Evolutionary conservation across 2,113 vertebrate species (phyloP).

Genomic region (Dendrocopos noguchii): DNA sequence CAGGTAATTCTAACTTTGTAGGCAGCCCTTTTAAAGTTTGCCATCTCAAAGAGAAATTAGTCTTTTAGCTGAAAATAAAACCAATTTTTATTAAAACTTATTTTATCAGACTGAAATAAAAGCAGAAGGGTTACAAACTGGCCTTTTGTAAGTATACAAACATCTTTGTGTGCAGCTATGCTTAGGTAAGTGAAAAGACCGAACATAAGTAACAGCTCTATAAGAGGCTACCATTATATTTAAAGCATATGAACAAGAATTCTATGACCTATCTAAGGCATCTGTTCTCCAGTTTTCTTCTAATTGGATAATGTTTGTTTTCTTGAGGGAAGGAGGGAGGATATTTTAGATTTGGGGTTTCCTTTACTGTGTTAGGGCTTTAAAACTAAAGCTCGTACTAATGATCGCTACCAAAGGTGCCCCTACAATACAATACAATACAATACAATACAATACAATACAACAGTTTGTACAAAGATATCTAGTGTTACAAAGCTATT

Average conservation of each 20-base stretch:
- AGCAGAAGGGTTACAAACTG: neutral
- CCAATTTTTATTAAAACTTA: neutral
- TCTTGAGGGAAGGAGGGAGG: fast-evolving
- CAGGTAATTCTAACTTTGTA: neutral
- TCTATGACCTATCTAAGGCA: neutral
- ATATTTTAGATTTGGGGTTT: fast-evolving
- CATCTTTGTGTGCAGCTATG: neutral
- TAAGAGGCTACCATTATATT: neutral
- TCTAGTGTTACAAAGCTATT: too few relatives aligned
- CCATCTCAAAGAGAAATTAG: slow-evolving; percentile 13
- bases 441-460: too few relatives aligned
- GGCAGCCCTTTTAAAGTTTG: slow-evolving; percentile 14
- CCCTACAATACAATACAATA: too few relatives aligned
- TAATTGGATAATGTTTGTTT: neutral
- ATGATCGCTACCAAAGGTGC: too few relatives aligned
- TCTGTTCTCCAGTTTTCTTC: neutral
- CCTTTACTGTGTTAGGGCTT: neutral
- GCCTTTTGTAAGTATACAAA: neutral
- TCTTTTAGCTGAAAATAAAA: slow-evolving; percentile 17
- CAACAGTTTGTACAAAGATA: too few relatives aligned
- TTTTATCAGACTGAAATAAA: slow-evolving; percentile 5
- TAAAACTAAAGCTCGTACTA: too few relatives aligned
- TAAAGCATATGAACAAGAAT: neutral
- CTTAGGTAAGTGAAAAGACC: neutral
- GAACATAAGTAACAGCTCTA: neutral